Evolutionary conservation across 2,797 vertebrate species (phyloP).

Genomic region (Parauchenoglanis ngamensis): DNA sequence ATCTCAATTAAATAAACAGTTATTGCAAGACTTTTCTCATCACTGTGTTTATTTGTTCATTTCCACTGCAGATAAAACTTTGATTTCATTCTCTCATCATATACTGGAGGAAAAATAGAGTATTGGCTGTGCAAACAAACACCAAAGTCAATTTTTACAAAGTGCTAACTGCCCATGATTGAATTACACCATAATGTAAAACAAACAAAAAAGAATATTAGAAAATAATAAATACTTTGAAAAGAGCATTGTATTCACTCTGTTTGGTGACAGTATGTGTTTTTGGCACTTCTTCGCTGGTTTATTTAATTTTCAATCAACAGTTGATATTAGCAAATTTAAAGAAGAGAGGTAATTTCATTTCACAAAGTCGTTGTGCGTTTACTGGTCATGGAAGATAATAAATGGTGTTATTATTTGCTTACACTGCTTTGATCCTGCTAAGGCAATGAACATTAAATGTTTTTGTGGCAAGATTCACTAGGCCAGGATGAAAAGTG

Average conservation of each 20-base stretch:
- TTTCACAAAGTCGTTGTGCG: conserved; percentile 63
- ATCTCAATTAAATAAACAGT: conserved; percentile 74
- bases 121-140: conserved; percentile 56
- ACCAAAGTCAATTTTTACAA: conserved; percentile 73
- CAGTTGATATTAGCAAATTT: conserved; percentile 64
- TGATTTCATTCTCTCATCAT: conserved; percentile 57
- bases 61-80: conserved; percentile 67
- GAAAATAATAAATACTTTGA: conserved; percentile 57
- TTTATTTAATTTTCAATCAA: conserved; percentile 65
- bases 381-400: conserved; percentile 57
- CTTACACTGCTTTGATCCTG: background rate
- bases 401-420: conserved; percentile 53
- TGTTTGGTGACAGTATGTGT: conserved; percentile 2
- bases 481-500: background rate
- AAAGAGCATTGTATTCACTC: conserved; percentile 58
- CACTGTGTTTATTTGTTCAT: conserved; percentile 72
- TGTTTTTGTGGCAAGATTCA: background rate
- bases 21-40: conserved; percentile 74
- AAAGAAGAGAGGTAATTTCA: conserved; percentile 65
- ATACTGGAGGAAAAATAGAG: conserved; percentile 35
- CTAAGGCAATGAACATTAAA: background rate
- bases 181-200: conserved; percentile 58
- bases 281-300: conserved; percentile 32
- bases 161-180: conserved; percentile 68
- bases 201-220: conserved; percentile 67